A percentile compares a stretch with the other conserved stretches of the same genome.
phyloP scores from a whole-genome alignment of 1,140 invertebrate species.

The Camponotus floridanus region DNA sequence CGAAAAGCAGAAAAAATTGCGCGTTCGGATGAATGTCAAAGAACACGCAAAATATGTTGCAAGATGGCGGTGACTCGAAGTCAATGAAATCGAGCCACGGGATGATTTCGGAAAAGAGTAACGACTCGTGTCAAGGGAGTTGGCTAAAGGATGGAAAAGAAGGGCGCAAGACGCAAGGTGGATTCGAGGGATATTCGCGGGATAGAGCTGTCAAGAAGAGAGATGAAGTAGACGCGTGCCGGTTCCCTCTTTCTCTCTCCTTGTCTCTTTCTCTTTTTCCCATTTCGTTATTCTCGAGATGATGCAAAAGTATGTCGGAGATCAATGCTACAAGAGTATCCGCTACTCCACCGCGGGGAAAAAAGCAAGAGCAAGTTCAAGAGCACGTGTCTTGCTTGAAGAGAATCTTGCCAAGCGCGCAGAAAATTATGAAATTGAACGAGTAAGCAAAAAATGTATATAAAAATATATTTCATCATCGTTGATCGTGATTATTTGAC shows the following conservation, averaged over 20 bases:
- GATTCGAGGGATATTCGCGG: slow-evolving; percentile 81
- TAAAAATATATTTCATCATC: too few species aligned
- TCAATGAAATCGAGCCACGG: slow-evolving; percentile 63
- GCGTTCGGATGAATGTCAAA: slow-evolving; percentile 13
- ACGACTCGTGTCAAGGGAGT: slow-evolving; percentile 66
- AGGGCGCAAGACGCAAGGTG: slow-evolving; percentile 69
- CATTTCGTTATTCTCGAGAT: slow-evolving; percentile 74
- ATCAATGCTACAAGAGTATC: slow-evolving; percentile 8
- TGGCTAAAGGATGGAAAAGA: slow-evolving; percentile 30
- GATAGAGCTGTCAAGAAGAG: slow-evolving; percentile 84
- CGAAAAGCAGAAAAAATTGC: neutral
- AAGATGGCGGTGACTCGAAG: slow-evolving; percentile 1
- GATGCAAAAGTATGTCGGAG: slow-evolving; percentile 9
- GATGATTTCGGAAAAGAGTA: slow-evolving; percentile 72
- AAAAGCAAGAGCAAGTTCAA: too few species aligned
- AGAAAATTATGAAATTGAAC: too few species aligned
- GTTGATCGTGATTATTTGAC: too few species aligned
- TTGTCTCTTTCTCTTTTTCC: neutral
- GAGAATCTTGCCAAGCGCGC: too few species aligned
- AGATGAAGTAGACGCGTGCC: slow-evolving; percentile 80
- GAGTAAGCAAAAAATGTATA: too few species aligned
- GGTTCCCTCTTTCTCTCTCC: neutral
- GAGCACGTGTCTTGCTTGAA: too few species aligned
- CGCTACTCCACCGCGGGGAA: too few species aligned
- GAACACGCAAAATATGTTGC: slow-evolving; percentile 40